Evolutionary conservation across 2,113 vertebrate species (phyloP), one percentile per base, ranked within the genome.

Genomic region (Notarius lentiginosus): DNA sequence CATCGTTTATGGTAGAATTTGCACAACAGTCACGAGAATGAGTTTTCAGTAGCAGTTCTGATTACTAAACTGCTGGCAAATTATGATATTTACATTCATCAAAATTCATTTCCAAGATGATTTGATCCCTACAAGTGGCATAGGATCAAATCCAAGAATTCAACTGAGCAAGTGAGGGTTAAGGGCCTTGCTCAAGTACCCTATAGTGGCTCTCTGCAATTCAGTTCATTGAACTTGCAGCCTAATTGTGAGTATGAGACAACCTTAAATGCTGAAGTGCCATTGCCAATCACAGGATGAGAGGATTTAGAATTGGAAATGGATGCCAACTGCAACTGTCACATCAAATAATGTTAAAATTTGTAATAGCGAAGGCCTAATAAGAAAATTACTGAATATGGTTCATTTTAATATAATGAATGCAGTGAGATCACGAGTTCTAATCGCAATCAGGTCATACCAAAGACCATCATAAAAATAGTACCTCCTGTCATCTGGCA

Each of bases 141-240:
- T 79, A 79, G 49, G 51, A 79, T 79, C 75, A 79, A 79, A 79
- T 55, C 51, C 24, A 55, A 79, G 75, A 24, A 79, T 55, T 56
- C 51, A 79, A n/a, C 11, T 79, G 75, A 55, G 75, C 51, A 27
- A 27, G 15, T 55, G 24, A 55, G 14, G 75, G 51, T 56, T 27
- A 30, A 79, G 75, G 51, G 7, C 49, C 72, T 17, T 79, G n/a
- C 14, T 79, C 51, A 55, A 79, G 75, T 55, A 55, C n/a, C 5
- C 22, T 53, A 12, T n/a, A 77, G 49, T 77, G 75, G 75, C 75
- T 79, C 75, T 27, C 15, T 55, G 41, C 72, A 75, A 75, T 75
- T 75, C 47, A 51, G 20, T 79, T 51, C 27, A 55, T 79, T 79
- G 75, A 79, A 79, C 75, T 4, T 55, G 49, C 75, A 79, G 55